Conservation (phyloP, 2,888 invertebrate species). For the Synergus gifuensis region DNA sequence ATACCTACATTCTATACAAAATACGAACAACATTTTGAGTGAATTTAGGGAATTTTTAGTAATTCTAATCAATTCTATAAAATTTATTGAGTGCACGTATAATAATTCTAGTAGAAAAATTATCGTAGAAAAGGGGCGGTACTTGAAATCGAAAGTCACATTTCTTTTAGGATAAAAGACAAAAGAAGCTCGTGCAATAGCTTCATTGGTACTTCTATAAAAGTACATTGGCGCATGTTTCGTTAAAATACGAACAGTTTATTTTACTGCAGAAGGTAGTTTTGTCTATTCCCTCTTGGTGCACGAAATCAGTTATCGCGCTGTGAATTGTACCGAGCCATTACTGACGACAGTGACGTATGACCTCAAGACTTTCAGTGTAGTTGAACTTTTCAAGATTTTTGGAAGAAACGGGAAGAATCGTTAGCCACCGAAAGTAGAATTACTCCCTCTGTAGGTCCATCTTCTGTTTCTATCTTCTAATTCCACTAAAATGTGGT, state of each 20-base stretch:
- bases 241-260: conserved; percentile 17
- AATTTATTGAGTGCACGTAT: no score
- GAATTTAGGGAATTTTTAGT: no score
- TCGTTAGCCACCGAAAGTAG: conserved; percentile 25
- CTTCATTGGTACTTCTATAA: neutral
- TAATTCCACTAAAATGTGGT: neutral
- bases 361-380: conserved; percentile 1
- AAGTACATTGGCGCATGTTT: conserved; percentile 19
- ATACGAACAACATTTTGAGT: neutral
- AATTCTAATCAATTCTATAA: no score
- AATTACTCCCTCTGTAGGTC: conserved; percentile 32
- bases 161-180: neutral
- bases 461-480: conserved; percentile 9
- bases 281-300: conserved; percentile 35
- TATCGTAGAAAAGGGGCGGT: neutral
- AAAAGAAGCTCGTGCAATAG: neutral
- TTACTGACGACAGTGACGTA: conserved; percentile 35
- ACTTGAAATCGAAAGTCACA: neutral
- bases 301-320: conserved; percentile 32
- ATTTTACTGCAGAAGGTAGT: conserved; percentile 11
- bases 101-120: neutral
- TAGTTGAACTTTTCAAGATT: conserved; percentile 9
- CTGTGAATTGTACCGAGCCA: conserved; percentile 24
- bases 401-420: conserved; percentile 24
- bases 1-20: conserved; percentile 46